A percentile compares a stretch with the other conserved stretches of the same genome.
phyloP scores from a whole-genome alignment of 2,113 vertebrate species.

The Vimba vimba region DNA sequence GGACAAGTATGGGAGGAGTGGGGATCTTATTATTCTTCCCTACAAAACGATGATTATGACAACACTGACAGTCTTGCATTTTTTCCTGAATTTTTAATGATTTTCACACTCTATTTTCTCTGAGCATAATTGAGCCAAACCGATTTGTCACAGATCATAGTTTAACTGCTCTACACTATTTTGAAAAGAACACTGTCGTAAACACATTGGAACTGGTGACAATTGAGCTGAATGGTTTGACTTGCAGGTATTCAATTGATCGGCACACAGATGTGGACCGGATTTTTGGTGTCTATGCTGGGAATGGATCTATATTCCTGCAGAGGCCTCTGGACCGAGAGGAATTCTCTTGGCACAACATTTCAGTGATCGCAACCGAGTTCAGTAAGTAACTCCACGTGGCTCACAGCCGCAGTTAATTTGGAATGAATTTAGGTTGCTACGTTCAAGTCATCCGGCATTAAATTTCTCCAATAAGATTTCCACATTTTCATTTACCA shows the following conservation, averaged over 20 bases:
- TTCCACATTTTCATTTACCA: slow-evolving; percentile 15
- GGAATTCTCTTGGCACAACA: slow-evolving; percentile 90
- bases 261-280: slow-evolving; percentile 91
- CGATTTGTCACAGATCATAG: neutral
- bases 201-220: neutral
- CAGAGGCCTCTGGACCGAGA: slow-evolving; percentile 89
- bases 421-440: slow-evolving; percentile 12
- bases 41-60: neutral
- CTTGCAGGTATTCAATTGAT: slow-evolving; percentile 90
- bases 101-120: slow-evolving; percentile 1
- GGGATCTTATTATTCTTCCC: neutral
- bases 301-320: slow-evolving; percentile 91
- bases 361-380: slow-evolving; percentile 91
- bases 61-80: neutral
- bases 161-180: neutral
- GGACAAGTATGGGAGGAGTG: neutral
- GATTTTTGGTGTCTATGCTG: slow-evolving; percentile 88
- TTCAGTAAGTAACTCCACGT: slow-evolving; percentile 83
- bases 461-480: slow-evolving; percentile 23
- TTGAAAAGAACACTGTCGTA: neutral
- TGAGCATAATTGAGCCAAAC: neutral
- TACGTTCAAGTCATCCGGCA: slow-evolving; percentile 32
- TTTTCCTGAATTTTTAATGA: neutral
- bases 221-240: slow-evolving; percentile 33
- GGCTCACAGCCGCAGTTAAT: slow-evolving; percentile 12